A percentile compares a stretch with the other conserved stretches of the same genome.
These are phyloP conservation scores for Triplophysa bombifrons DNA, from an alignment of 2,797 vertebrate species.

Conservation along the genomic window DNA sequence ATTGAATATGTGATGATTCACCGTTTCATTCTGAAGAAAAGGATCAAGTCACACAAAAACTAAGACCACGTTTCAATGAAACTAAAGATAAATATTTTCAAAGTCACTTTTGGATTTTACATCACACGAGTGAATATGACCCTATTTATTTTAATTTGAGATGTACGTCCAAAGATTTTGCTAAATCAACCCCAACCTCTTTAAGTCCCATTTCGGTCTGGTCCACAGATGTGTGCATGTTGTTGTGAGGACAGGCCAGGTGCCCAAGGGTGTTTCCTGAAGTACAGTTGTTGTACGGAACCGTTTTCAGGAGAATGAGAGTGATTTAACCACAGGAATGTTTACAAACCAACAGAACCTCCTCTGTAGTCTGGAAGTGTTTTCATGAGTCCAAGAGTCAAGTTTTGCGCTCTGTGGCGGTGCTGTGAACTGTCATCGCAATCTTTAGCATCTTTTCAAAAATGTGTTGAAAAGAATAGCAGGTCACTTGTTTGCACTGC, in stretches of 20 bases:
- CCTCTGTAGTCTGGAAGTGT: slow-evolving; percentile 24
- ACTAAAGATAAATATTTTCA: too few relatives aligned
- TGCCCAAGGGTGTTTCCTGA: not conserved
- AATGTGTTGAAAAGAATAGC: not conserved
- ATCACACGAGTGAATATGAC: too few relatives aligned
- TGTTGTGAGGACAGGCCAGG: not conserved
- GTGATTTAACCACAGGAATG: not conserved
- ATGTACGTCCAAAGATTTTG: too few relatives aligned
- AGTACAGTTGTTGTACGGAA: not conserved
- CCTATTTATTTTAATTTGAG: too few relatives aligned
- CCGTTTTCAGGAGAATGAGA: not conserved
- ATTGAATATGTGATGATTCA: slow-evolving; percentile 23
- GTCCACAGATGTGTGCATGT: slow-evolving; percentile 11
- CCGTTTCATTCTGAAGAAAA: slow-evolving; percentile 5
- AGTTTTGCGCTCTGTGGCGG: not conserved
- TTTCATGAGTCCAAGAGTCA: slow-evolving; percentile 16
- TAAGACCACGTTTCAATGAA: too few relatives aligned
- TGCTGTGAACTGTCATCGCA: not conserved
- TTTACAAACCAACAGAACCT: slow-evolving; percentile 11
- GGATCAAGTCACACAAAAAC: not conserved
- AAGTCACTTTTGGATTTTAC: too few relatives aligned
- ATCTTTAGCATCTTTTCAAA: not conserved
- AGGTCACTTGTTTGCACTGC: too few relatives aligned
- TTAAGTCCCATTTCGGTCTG: not conserved
- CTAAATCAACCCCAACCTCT: too few relatives aligned